These are phyloP conservation scores for Octonoba sinensis DNA, from an alignment of 2,888 invertebrate species.

Conservation along the genomic window DNA sequence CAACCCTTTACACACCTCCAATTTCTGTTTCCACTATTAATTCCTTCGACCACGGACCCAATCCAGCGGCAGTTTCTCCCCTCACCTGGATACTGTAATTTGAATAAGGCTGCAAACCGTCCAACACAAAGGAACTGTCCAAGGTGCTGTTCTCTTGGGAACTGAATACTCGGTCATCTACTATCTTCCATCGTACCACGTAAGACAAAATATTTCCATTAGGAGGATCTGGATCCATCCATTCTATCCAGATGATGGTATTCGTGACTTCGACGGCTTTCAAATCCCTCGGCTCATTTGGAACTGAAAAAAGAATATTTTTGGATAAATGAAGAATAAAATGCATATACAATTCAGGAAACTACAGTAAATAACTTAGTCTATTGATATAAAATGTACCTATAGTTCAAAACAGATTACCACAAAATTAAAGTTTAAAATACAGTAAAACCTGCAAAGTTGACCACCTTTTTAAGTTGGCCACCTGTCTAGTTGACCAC, in stretches of 20 bases:
- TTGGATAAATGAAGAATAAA: too few relatives aligned
- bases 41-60: conserved; percentile 19
- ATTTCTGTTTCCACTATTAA: conserved; percentile 1
- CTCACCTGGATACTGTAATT: conserved; percentile 11
- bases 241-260: conserved; percentile 9
- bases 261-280: not conserved
- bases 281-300: conserved; percentile 7
- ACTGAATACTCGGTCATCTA: too few relatives aligned
- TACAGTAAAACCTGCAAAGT: too few relatives aligned
- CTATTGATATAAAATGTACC: too few relatives aligned
- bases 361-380: too few relatives aligned
- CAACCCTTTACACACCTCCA: conserved; percentile 16
- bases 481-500: too few relatives aligned
- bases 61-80: not conserved
- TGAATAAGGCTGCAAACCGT: not conserved
- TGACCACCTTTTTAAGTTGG: too few relatives aligned
- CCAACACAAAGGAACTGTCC: not conserved
- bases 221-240: conserved; percentile 18
- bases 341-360: too few relatives aligned
- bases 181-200: not conserved
- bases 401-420: too few relatives aligned
- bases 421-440: too few relatives aligned
- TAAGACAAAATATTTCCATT: conserved; percentile 13
- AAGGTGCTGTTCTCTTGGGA: not conserved
- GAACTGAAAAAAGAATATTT: conserved; percentile 16